Conservation (phyloP, 2,888 invertebrate genomes). For the Pandemis cinnamomeana region DNA sequence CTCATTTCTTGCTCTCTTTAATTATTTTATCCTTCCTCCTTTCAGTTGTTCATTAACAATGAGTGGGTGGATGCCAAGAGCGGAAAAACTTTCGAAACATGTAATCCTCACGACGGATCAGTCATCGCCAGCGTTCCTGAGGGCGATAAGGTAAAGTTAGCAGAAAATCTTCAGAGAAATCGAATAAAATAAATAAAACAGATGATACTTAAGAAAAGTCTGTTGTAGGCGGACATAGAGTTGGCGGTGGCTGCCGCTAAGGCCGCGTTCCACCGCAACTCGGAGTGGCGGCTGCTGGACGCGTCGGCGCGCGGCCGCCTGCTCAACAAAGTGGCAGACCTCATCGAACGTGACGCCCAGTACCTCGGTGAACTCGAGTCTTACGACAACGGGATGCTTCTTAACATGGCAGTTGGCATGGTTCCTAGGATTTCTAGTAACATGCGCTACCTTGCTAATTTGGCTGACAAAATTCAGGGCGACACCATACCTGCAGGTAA, state of each 20-base stretch:
- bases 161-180: no score
- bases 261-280: conserved; percentile 87
- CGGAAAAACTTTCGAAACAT: conserved; percentile 92
- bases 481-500: conserved; percentile 86
- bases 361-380: conserved; percentile 94
- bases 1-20: no score
- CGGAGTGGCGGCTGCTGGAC: conserved; percentile 92
- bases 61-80: conserved; percentile 88
- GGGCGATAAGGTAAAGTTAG: conserved; percentile 88
- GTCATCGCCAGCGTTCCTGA: conserved; percentile 90
- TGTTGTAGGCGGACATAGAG: neutral
- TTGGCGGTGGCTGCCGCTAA: conserved; percentile 90
- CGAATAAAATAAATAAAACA: no score
- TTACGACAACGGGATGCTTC: conserved; percentile 95
- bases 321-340: conserved; percentile 89
- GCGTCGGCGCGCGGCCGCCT: conserved; percentile 91
- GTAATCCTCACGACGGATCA: conserved; percentile 90
- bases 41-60: conserved; percentile 70
- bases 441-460: conserved; percentile 92
- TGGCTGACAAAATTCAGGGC: conserved; percentile 94
- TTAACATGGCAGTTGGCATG: conserved; percentile 83
- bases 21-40: neutral
- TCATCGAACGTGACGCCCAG: conserved; percentile 88
- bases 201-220: neutral
- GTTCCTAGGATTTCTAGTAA: conserved; percentile 74